phyloP scores from a whole-genome alignment of 2,113 vertebrate species.

The Beaufortia kweichowensis region DNA sequence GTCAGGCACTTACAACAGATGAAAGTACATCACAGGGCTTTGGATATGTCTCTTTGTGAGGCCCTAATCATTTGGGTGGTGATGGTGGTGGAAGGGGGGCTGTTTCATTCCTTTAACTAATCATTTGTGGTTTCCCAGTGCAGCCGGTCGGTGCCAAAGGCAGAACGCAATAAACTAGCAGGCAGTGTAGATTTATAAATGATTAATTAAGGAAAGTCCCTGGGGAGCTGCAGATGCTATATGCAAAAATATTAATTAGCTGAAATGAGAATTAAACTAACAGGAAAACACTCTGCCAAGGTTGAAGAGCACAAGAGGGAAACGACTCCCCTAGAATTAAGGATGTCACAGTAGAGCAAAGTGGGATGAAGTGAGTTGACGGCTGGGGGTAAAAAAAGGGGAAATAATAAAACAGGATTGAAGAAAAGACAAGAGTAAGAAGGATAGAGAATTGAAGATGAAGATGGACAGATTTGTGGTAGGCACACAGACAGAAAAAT shows the following conservation, averaged over 20 bases:
- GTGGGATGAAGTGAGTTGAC: slow-evolving; percentile 48
- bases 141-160: slow-evolving; percentile 77
- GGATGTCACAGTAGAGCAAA: neutral
- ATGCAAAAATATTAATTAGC: slow-evolving; percentile 84
- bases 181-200: slow-evolving; percentile 84
- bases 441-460: slow-evolving; percentile 13
- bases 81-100: slow-evolving; percentile 41
- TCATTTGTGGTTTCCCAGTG: slow-evolving; percentile 81
- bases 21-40: slow-evolving; percentile 67
- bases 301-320: slow-evolving; percentile 62
- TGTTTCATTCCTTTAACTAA: slow-evolving; percentile 80
- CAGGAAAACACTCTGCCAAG: slow-evolving; percentile 75
- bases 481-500: slow-evolving; percentile 12
- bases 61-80: slow-evolving; percentile 72
- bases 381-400: slow-evolving; percentile 12
- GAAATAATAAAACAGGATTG: slow-evolving; percentile 7
- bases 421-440: slow-evolving; percentile 5
- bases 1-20: slow-evolving; percentile 72
- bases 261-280: slow-evolving; percentile 81
- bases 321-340: neutral
- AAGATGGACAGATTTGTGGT: too few species aligned
- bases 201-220: slow-evolving; percentile 80
- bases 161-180: slow-evolving; percentile 81
- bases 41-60: slow-evolving; percentile 74
- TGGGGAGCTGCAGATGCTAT: slow-evolving; percentile 74